Evolutionary conservation across 2,113 vertebrate genomes (phyloP), one percentile per base, ranked within the genome.

Genomic region (Lycaon pictus): DNA sequence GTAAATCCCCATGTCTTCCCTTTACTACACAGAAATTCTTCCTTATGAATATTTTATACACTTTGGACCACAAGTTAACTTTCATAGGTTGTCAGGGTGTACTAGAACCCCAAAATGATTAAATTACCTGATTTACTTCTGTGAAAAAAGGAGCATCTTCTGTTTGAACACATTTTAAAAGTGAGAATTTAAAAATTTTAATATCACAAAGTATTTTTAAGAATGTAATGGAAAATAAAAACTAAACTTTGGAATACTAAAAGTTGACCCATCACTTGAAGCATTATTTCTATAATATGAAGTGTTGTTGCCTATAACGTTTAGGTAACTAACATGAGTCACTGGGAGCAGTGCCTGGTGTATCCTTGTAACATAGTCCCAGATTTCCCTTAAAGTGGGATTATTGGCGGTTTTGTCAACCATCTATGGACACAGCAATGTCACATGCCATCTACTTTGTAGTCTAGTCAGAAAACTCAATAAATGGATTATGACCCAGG

Each of bases 151-250:
- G 80, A 9, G 7, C 43, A 27, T 60, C 55, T 80, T 58, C 27
- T 56, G 25, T 60, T 25, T 95, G 37, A 76, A 60, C 20, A 82
- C 8, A 82, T 60, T 76, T 76, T 53, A 76, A 95, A 94, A 82
- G 10, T 76, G 67, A 81, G 43, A 92, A 92, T 56, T 77, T 69
- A 90, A 92, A 88, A 82, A 43, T 96, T 84, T 79, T 53, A 89
- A 56, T 4, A 53, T 35, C n/a, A 79, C 3, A 43, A 94, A 96
- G 32, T 60, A 87, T 67, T 80, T 82, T 74, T 74, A 88, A 85
- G 77, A 84, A 97, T 89, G 69, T 35, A n/a, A 82, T 17, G 25
- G 12, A 95, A 89, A 85, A 81, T 67, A 89, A 85, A 92, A 67
- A 37, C 53, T 88, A 81, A 83, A 92, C 7, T 81, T 55, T 74